Evolutionary conservation across 2,888 invertebrate species (phyloP).

Genomic region (Liodrosophila aerea): DNA sequence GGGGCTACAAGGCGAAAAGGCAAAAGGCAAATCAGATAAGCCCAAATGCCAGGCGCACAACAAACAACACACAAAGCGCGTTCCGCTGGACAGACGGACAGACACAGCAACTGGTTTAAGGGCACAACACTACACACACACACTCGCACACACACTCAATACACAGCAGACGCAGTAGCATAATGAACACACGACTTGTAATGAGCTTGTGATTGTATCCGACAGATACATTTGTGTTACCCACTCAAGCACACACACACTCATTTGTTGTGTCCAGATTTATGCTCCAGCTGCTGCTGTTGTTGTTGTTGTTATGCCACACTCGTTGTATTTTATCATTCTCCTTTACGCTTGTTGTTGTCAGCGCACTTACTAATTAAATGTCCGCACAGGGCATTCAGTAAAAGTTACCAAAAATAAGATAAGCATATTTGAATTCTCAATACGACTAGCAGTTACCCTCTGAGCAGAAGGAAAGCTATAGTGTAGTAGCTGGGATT

Average conservation of each 20-base stretch:
- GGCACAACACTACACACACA: constrained; percentile 2
- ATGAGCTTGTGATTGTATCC: constrained; percentile 71
- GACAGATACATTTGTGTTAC: constrained; percentile 62
- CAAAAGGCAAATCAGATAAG: constrained; percentile 70
- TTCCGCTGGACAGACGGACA: constrained; percentile 18
- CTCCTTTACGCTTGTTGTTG: constrained; percentile 19
- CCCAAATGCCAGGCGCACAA: constrained; percentile 43
- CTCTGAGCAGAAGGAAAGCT: not conserved
- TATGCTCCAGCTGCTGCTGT: constrained; percentile 51
- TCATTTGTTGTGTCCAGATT: constrained; percentile 43
- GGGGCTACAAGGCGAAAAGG: constrained; percentile 28
- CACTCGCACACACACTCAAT: not conserved
- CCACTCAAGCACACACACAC: constrained; percentile 14
- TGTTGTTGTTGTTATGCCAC: constrained; percentile 17
- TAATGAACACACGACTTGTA: constrained; percentile 52
- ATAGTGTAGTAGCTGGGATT: too few species aligned
- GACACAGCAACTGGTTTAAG: constrained; percentile 35
- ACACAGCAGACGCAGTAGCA: constrained; percentile 5
- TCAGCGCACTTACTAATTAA: constrained; percentile 57
- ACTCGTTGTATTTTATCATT: not conserved
- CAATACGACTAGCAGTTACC: constrained; percentile 1
- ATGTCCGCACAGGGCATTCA: constrained; percentile 23
- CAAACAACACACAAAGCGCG: constrained; percentile 50
- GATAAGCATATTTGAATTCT: not conserved
- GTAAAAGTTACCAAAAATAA: constrained; percentile 9